phyloP scores from a whole-genome alignment of 2,888 invertebrate genomes.

The Cetonia aurata region DNA sequence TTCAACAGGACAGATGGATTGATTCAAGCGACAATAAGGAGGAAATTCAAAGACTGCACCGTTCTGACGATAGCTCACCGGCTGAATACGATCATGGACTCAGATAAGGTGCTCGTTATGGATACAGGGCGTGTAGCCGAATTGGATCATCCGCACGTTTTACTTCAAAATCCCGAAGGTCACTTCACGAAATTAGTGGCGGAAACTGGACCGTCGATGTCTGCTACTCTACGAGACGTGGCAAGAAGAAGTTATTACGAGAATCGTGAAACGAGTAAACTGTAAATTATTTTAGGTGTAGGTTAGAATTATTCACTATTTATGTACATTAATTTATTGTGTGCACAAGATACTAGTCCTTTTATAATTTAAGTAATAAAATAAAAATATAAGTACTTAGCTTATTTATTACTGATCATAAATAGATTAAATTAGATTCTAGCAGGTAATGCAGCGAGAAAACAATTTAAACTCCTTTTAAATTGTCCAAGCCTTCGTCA shows the following conservation, averaged over 20 bases:
- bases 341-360: no score
- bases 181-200: constrained; percentile 77
- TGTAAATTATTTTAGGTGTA: no score
- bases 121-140: constrained; percentile 83
- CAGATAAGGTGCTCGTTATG: constrained; percentile 84
- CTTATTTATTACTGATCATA: no score
- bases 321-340: no score
- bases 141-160: constrained; percentile 80
- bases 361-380: no score
- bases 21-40: constrained; percentile 83
- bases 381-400: no score
- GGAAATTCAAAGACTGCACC: constrained; percentile 80
- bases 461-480: no score
- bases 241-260: constrained; percentile 44
- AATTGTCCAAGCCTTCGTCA: no score
- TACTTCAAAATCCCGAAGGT: constrained; percentile 70
- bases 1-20: constrained; percentile 76
- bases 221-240: constrained; percentile 47
- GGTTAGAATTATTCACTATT: neutral
- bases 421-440: no score
- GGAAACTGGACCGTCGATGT: constrained; percentile 72
- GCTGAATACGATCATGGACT: constrained; percentile 87
- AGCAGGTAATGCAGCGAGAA: no score
- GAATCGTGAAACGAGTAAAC: neutral
- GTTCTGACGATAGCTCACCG: constrained; percentile 87